These are phyloP conservation scores for Antheraea assamensis DNA, from an alignment of 2,888 invertebrate species.

Conservation along the genomic window DNA sequence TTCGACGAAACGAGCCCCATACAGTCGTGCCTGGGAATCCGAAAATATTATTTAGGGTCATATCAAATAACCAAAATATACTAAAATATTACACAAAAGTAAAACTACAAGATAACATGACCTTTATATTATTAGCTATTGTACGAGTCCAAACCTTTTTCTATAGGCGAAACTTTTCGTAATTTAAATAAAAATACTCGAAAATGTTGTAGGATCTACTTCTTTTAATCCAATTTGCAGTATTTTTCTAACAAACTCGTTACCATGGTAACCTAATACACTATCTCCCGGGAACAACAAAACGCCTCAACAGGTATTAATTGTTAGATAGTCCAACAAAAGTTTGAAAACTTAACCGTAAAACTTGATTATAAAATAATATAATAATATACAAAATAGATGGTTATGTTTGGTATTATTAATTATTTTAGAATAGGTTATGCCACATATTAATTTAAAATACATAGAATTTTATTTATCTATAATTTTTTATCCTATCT, in stretches of 20 bases:
- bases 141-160: no score
- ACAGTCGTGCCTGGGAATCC: slow-evolving; percentile 48
- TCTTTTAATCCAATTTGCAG: no score
- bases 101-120: background rate
- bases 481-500: no score
- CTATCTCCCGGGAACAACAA: no score
- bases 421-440: background rate
- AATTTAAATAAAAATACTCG: no score
- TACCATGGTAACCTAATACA: no score
- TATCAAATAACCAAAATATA: background rate
- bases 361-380: background rate
- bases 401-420: background rate
- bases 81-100: background rate
- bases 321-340: background rate
- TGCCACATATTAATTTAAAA: background rate
- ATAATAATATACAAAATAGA: background rate
- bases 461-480: background rate
- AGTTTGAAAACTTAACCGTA: background rate
- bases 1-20: slow-evolving; percentile 72
- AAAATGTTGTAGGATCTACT: no score
- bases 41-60: background rate
- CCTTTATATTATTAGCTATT: background rate
- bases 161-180: no score
- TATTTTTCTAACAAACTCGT: no score
- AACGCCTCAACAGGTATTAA: no score